Evolutionary conservation across 1,140 invertebrate genomes (phyloP), one percentile per base, ranked within the genome.

Genomic region (Papilio xuthus): DNA sequence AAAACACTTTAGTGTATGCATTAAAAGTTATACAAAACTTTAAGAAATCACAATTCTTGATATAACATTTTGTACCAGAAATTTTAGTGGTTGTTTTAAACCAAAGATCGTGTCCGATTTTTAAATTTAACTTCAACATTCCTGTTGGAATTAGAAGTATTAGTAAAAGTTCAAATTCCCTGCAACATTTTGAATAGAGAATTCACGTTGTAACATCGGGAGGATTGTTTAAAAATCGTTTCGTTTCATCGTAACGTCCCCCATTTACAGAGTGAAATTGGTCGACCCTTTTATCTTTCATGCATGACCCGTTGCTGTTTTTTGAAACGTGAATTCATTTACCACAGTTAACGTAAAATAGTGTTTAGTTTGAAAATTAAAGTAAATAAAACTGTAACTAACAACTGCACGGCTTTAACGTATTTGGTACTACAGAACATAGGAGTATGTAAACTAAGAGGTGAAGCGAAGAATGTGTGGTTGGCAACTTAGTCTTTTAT

Each of bases 141-240:
- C n/a, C 53, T 23, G 53, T 0, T n/a, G 50, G 50, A 53, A n/a
- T 20, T 67, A 13, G n/a, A 4, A 32, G 13, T 56, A 28, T 67
- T 18, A 15, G 60, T 12, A 28, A 32, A 28, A 28, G 26, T 63
- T 23, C 4, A 28, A 63, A 28, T 63, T 56, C 53, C 60, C 60
- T 63, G 60, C 26, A 63, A 28, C 60, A 67, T 67, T 67, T 67
- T 67, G 26, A 67, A 67, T 67, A 67, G 23, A 67, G 26, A 67
- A 67, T 67, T 67, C 26, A 28, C 20, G 26, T 67, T 12, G 60
- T 18, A 60, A 67, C 60, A 67, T 67, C 60, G 60, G 60, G 20
- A 67, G 26, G 60, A 67, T 67, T 67, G 56, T 26, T 60, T 60
- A 26, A 60, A 26, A 60, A 60, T 60, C 23, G 56, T 26, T 60